Base-by-base conservation (phyloP, 1,140 invertebrate genomes). In the Eupeodes corollae region DNA sequence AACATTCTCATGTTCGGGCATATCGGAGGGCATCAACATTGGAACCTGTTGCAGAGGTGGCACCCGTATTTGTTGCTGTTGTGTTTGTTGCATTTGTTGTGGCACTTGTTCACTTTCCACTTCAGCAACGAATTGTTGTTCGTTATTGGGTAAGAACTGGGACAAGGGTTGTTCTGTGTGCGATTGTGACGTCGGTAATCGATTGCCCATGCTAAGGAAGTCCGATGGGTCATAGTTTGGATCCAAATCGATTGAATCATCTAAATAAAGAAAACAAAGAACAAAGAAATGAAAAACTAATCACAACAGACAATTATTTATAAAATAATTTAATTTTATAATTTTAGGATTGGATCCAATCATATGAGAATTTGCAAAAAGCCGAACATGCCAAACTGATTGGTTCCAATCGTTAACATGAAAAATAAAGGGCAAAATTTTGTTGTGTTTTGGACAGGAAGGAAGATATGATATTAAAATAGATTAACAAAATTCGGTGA, bases 221-320 rank as follows among this genome's bases (percentile, higher is more conserved):
- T 88, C 87, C 2, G 86, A 87, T 11, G 87, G 86, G 71, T 91
- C 88, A 66, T 91, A 91, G 59, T 84, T 86, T 9, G 84, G 82
- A 73, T 88, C 84, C 9, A 89, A 80, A 54, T 85, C 82, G 70
- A 86, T 79, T 47, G 79, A 82, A 56, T 87, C 84, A 52, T 89
- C 86, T 78, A 55, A 11, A 61, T 53, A 32, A 39, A 30, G 2
- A 6, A 45, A 40, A 60, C 65, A 46, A 38, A 30, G 47, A 42
- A 53, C 45, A 14, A 49, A 26, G 8, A 14, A 48, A 56, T 5
- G 21, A 26, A 26, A 5, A 5, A 26, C 21, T 26, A 5, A 26
- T 26, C 21, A 26, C 21, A 26, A 26, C 21, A 26, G 3, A 26
- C 21, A 26, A 26, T 26, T 26, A 26, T 5, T 26, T 5, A 26